Percentiles rank a stretch among this genome's conserved stretches.
Conservation (phyloP, 1,140 invertebrate genomes). For the Apis florea region DNA sequence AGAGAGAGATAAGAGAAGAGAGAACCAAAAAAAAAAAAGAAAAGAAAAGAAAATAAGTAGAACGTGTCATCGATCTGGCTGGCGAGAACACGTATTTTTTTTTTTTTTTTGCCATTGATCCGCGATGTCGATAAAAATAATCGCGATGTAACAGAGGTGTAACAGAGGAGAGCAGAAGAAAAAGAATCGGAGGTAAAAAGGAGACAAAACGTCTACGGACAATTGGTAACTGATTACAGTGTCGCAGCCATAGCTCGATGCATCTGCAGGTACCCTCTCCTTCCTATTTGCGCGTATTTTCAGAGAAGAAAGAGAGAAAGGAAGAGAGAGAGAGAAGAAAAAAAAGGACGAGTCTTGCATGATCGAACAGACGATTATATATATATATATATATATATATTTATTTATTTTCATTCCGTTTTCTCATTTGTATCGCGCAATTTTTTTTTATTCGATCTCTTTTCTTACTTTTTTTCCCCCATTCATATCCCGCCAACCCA, state of each 20-base stretch:
- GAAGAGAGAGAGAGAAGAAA: no score
- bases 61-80: slow-evolving; percentile 10
- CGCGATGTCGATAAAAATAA: background rate
- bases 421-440: background rate
- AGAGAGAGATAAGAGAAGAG: background rate
- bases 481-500: slow-evolving; percentile 33
- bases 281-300: slow-evolving; percentile 26
- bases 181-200: slow-evolving; percentile 50
- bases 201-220: slow-evolving; percentile 57
- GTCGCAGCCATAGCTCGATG: slow-evolving; percentile 78
- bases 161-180: slow-evolving; percentile 53
- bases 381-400: background rate
- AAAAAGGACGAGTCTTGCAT: slow-evolving; percentile 3
- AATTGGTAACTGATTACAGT: slow-evolving; percentile 69
- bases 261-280: slow-evolving; percentile 75
- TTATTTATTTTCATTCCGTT: slow-evolving; percentile 8
- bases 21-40: slow-evolving; percentile 8
- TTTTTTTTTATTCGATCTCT: slow-evolving; percentile 29
- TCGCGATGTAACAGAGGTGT: slow-evolving; percentile 38
- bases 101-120: no score
- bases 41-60: slow-evolving; percentile 14
- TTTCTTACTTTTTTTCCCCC: background rate
- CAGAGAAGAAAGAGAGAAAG: background rate
- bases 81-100: background rate
- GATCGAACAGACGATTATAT: slow-evolving; percentile 13